Conservation (phyloP, 2,113 vertebrate genomes). For the Colistium nudipinnis region DNA sequence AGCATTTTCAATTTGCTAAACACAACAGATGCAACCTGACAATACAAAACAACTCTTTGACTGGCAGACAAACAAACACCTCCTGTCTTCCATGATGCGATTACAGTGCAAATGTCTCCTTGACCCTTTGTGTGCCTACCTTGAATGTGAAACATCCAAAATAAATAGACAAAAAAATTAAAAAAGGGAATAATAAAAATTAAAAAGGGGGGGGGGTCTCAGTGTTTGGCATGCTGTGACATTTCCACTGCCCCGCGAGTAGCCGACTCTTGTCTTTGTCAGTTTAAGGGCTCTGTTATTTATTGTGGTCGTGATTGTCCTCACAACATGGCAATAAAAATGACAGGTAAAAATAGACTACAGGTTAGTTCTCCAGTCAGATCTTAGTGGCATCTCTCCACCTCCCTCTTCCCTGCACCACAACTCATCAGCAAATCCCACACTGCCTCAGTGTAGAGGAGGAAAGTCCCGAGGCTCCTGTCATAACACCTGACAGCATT, state of each 20-base stretch:
- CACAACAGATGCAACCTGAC: not conserved
- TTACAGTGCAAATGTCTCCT: not conserved
- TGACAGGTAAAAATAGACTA: slow-evolving; percentile 38
- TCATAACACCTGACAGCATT: slow-evolving; percentile 4
- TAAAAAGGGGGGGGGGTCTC: slow-evolving; percentile 8
- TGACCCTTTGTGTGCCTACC: not conserved
- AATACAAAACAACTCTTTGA: not conserved
- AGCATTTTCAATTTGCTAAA: not conserved
- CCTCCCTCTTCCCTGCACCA: not conserved
- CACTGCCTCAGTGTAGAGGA: not conserved
- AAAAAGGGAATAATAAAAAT: not conserved
- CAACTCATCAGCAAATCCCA: slow-evolving; percentile 24
- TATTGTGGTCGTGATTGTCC: slow-evolving; percentile 26
- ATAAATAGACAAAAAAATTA: not conserved
- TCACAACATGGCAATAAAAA: slow-evolving; percentile 10
- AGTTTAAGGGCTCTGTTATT: slow-evolving; percentile 33
- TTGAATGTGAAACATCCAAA: not conserved
- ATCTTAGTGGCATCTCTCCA: slow-evolving; percentile 18
- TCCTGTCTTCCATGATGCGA: not conserved
- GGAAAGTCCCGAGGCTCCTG: not conserved
- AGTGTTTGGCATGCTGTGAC: slow-evolving; percentile 10
- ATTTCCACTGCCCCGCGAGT: not conserved
- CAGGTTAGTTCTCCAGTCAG: slow-evolving; percentile 38
- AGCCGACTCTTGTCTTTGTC: slow-evolving; percentile 29
- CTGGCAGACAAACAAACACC: not conserved